These are phyloP conservation scores for Diplolepis rosae DNA, from an alignment of 2,888 invertebrate genomes.

Conservation along the genomic window DNA sequence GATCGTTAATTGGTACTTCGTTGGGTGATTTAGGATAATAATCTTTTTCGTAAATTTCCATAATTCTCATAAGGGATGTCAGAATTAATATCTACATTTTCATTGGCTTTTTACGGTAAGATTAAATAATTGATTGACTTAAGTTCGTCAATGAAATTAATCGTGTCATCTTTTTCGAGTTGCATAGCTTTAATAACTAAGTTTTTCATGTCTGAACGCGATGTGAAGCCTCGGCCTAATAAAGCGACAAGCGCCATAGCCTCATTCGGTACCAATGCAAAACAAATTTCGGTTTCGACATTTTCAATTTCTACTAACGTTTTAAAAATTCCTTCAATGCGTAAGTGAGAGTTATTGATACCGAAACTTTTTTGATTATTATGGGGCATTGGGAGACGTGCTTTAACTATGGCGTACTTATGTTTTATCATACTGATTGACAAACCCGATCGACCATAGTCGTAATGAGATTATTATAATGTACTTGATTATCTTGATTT, in stretches of 20 bases:
- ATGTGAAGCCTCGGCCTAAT: background rate
- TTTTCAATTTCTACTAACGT: background rate
- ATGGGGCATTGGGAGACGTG: background rate
- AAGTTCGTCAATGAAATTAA: no score
- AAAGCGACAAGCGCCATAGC: background rate
- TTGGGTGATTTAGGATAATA: no score
- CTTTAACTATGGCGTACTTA: background rate
- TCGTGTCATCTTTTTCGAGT: background rate
- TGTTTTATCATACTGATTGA: background rate
- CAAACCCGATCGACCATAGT: constrained; percentile 6
- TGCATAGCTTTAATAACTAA: background rate
- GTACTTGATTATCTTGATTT: background rate
- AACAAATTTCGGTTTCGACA: background rate
- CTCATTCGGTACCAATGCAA: background rate
- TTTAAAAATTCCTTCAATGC: background rate
- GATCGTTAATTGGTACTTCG: no score
- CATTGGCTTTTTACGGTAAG: no score
- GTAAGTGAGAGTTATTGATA: background rate
- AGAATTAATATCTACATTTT: no score
- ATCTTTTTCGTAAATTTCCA: no score
- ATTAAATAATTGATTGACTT: no score
- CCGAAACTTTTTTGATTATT: background rate
- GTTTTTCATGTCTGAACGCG: background rate
- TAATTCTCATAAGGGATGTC: no score
- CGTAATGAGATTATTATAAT: background rate